Evolutionary conservation across 2,888 invertebrate genomes (phyloP), one percentile per base, ranked within the genome.

Genomic region (Strigamia crassipes): DNA sequence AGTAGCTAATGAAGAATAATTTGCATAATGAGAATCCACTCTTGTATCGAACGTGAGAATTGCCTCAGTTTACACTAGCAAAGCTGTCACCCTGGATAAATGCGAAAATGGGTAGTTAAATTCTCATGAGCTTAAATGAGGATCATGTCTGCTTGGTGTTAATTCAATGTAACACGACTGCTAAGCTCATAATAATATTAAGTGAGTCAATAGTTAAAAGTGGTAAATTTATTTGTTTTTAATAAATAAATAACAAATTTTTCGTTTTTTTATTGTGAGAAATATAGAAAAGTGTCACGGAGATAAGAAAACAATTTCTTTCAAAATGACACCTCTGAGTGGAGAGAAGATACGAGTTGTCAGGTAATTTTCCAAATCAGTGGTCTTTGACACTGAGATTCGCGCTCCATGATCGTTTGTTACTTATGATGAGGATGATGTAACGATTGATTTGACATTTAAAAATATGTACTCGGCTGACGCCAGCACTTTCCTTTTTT

Each of bases 321-420:
- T 73, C 31, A 31, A 73, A 27, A 56, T 73, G 73, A 27, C 73
- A 73, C 73, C 73, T 73, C n/a, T 27, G 73, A 23, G 15, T 15
- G 13, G 13, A 73, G 31, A 13, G 73, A 13, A 73, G 73, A 73
- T 73, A 73, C 31, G 73, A 73, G 27, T 73, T 73, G 73, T 73
- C 73, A 73, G 73, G 73, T 73, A 73, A 73, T 73, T 73, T 73
- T 73, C 73, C 73, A 73, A 73, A 73, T 73, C 73, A 73, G 73
- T 73, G 73, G 31, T 73, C 73, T 73, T 73, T 73, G 73, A 73
- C 73, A 73, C 31, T 31, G 73, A 73, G 73, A 31, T 73, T 23
- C 73, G 27, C 73, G 27, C 15, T 73, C 15, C 73, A 13, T 31
- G 73, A 73, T 73, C 73, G 73, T 73, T 31, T 73, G 27, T 73